Evolutionary conservation across 2,797 vertebrate species (phyloP).

Genomic region (Danio choprae): DNA sequence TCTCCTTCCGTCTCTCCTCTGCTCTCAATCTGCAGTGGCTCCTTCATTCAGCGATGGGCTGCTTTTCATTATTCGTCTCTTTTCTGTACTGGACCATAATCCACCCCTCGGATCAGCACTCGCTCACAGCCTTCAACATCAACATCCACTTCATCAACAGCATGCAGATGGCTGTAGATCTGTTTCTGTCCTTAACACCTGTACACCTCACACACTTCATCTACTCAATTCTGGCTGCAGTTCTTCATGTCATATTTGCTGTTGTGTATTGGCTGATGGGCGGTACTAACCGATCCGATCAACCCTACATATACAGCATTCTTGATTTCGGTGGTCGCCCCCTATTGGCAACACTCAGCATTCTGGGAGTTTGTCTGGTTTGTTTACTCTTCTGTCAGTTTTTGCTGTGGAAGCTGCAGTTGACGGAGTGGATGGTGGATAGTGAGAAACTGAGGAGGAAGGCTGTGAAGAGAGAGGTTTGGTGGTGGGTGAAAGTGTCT

Average conservation of each 20-base stretch:
- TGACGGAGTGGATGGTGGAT: slow-evolving; percentile 35
- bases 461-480: slow-evolving; percentile 36
- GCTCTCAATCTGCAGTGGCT: slow-evolving; percentile 56
- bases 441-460: background rate
- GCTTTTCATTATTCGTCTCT: slow-evolving; percentile 47
- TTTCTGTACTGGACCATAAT: slow-evolving; percentile 57
- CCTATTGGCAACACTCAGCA: slow-evolving; percentile 28
- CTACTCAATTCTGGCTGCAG: slow-evolving; percentile 31
- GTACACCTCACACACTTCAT: slow-evolving; percentile 56
- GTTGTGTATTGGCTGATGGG: slow-evolving; percentile 55
- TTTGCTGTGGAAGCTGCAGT: slow-evolving; percentile 55
- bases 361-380: slow-evolving; percentile 47
- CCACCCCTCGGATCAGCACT: slow-evolving; percentile 19
- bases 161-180: slow-evolving; percentile 54
- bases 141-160: slow-evolving; percentile 58
- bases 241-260: slow-evolving; percentile 47
- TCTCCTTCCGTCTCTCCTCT: slow-evolving; percentile 12
- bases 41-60: slow-evolving; percentile 43
- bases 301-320: slow-evolving; percentile 54
- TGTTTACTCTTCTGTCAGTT: slow-evolving; percentile 54
- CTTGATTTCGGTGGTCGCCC: slow-evolving; percentile 57
- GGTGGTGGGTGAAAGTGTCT: slow-evolving; percentile 52
- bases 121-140: slow-evolving; percentile 49
- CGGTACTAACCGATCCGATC: slow-evolving; percentile 41
- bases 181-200: slow-evolving; percentile 51